Base-by-base conservation (phyloP, 2,797 vertebrate genomes). In the Bovichtus variegatus region DNA sequence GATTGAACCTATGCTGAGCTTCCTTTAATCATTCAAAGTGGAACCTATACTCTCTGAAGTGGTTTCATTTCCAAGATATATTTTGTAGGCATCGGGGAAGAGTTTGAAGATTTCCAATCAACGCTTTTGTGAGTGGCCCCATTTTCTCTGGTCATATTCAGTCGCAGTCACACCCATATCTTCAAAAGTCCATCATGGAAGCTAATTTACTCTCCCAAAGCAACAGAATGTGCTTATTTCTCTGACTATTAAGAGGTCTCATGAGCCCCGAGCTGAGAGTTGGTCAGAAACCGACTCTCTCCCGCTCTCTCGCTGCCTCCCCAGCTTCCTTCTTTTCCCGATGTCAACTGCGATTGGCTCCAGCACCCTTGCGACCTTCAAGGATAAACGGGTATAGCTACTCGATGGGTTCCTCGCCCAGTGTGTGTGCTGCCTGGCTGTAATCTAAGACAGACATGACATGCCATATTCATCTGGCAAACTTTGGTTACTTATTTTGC, bases 131-230 rank as follows among this genome's bases (percentile, higher is more conserved):
- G 62, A 53, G 71, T 69, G 69, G 63, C 80, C 31, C 44, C 23
- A 46, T 59, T 74, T 50, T 61, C 29, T 43, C 21, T 64, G 46
- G 34, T 74, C 53, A 81, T 80, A 80, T 85, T 47, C 74, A 70
- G 21, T 54, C 66, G 76, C 84, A 75, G 71, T 41, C 74, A 58
- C 41, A 23, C 31, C 36, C 13, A 46, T 64, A 82, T 82, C 59
- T 75, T 82, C 68, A 80, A 70, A 88, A 73, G 55, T 82, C 71
- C 57, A 71, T 73, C 49, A 66, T 27, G 70, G 75, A 85, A 89
- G 81, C 85, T 6, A 70, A 80, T 82, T 83, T 81, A 57, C 19
- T 73, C 40, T 59, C 19, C 51, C 21, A 81, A 58, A 82, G 74
- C 53, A 58, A 70, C 44, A 80, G 55, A 74, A 88, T 71, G 54